These are phyloP conservation scores for Elmis aenea DNA, from an alignment of 2,888 invertebrate genomes.

Conservation along the genomic window DNA sequence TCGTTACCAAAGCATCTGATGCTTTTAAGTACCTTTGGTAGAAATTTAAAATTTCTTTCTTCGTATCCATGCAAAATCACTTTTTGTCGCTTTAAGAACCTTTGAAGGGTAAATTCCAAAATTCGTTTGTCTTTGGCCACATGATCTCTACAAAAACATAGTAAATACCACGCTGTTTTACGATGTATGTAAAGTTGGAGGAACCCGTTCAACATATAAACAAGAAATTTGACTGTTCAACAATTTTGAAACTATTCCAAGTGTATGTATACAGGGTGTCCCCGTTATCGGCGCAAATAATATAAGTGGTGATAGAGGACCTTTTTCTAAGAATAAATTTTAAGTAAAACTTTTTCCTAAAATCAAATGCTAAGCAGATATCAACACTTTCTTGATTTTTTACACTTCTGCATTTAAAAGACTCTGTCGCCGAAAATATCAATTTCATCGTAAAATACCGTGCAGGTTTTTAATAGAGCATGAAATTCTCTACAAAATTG, in stretches of 20 bases:
- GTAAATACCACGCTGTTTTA: no score
- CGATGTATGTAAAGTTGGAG: background rate
- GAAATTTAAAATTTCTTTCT: constrained; percentile 65
- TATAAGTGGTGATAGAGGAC: background rate
- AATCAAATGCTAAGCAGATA: no score
- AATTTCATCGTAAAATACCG: no score
- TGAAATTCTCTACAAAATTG: no score
- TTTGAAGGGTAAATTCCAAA: constrained; percentile 62
- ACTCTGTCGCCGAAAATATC: no score
- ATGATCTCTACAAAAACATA: constrained; percentile 39
- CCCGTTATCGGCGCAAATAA: background rate
- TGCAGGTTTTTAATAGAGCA: no score
- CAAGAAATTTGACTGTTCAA: background rate
- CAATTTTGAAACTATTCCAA: background rate
- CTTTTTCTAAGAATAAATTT: no score
- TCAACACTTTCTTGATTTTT: no score
- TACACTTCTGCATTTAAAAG: no score
- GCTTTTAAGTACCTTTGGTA: constrained; percentile 64
- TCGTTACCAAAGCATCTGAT: background rate
- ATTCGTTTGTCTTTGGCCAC: constrained; percentile 46
- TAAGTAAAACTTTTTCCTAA: no score
- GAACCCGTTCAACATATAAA: background rate
- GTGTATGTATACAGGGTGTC: background rate
- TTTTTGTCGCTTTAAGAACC: constrained; percentile 66
- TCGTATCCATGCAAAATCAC: constrained; percentile 74